phyloP scores from a whole-genome alignment of 2,888 invertebrate genomes.

The Drosophila pegasa region DNA sequence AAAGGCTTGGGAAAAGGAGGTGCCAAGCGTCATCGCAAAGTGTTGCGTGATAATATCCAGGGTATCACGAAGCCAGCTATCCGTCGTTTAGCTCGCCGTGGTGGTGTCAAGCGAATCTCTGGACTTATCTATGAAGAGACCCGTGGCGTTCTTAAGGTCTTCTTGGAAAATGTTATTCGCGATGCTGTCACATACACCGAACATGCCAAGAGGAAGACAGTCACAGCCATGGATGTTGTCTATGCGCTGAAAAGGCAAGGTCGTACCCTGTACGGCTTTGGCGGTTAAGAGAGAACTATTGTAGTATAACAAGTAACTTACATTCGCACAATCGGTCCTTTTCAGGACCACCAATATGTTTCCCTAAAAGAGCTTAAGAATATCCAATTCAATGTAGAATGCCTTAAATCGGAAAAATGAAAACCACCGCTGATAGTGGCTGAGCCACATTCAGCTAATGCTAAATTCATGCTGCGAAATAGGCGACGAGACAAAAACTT shows the following conservation, averaged over 20 bases:
- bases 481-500: no score
- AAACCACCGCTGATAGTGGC: no score
- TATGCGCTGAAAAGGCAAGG: constrained; percentile 89
- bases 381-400: neutral
- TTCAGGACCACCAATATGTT: neutral
- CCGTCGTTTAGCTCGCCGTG: no score
- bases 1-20: constrained; percentile 92
- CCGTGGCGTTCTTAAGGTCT: no score
- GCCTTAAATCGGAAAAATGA: no score
- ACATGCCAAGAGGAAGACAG: constrained; percentile 29
- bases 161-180: no score
- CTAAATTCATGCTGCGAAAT: no score
- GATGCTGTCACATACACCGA: no score
- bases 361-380: neutral
- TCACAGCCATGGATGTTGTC: neutral
- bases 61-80: no score
- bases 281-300: constrained; percentile 24
- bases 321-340: constrained; percentile 17
- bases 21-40: constrained; percentile 93
- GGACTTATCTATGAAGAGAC: no score
- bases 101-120: no score
- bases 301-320: neutral
- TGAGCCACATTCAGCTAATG: no score
- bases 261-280: constrained; percentile 88
- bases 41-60: constrained; percentile 90